Evolutionary conservation across 2,113 vertebrate genomes (phyloP).

Genomic region (Poeciliopsis turrubarensis): DNA sequence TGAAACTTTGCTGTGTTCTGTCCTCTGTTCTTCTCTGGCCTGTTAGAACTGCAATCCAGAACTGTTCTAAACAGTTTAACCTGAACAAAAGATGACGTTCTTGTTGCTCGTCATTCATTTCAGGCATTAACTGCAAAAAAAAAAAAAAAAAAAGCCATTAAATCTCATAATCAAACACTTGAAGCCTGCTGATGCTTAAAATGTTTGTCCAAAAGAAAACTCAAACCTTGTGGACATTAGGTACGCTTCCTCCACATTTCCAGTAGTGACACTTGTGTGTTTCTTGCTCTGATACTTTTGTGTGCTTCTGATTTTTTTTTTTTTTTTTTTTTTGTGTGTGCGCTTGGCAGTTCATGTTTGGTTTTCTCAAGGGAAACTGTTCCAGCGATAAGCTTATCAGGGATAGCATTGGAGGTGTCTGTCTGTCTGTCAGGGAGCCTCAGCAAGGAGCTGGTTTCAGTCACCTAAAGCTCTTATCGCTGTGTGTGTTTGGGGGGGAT

Average conservation of each 20-base stretch:
- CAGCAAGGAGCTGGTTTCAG: constrained; percentile 59
- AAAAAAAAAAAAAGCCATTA: background rate
- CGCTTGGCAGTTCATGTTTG: constrained; percentile 21
- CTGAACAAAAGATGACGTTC: background rate
- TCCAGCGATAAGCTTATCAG: constrained; percentile 60
- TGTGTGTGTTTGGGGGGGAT: constrained; percentile 13
- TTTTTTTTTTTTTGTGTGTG: too few relatives aligned
- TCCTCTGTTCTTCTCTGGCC: background rate
- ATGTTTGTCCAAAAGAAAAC: background rate
- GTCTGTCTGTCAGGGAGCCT: constrained; percentile 44
- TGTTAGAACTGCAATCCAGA: background rate
- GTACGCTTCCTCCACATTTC: background rate
- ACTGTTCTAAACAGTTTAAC: background rate
- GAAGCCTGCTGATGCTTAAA: background rate
- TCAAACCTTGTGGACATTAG: background rate
- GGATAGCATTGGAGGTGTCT: constrained; percentile 60
- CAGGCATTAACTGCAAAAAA: background rate
- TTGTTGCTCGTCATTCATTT: background rate
- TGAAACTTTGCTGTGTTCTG: background rate
- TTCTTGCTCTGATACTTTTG: background rate
- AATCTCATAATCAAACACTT: background rate
- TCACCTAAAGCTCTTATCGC: constrained; percentile 61
- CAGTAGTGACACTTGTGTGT: background rate
- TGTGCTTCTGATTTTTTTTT: background rate
- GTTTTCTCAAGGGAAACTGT: constrained; percentile 44